A percentile compares a stretch with the other conserved stretches of the same genome.
Evolutionary conservation across 2,797 vertebrate genomes (phyloP).

Genomic region (Characodon lateralis): DNA sequence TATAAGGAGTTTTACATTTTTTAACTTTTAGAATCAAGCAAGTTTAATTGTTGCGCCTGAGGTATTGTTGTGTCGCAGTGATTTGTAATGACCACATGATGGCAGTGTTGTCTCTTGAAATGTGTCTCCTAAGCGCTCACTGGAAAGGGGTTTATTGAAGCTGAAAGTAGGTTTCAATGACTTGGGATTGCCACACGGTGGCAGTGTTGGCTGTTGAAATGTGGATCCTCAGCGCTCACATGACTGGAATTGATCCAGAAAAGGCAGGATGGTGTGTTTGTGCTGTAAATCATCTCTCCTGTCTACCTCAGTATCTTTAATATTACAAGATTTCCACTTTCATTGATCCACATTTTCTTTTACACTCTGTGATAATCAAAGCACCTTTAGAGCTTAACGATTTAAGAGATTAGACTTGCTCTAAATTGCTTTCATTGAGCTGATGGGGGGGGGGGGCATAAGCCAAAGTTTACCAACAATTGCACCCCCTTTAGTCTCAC

Average conservation of each 20-base stretch:
- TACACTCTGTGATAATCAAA: slow-evolving; percentile 48
- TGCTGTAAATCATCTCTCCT: background rate
- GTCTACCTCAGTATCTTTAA: background rate
- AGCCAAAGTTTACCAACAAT: background rate
- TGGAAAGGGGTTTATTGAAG: background rate
- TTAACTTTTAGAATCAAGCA: background rate
- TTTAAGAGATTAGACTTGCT: background rate
- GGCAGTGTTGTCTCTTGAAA: background rate
- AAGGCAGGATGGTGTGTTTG: background rate
- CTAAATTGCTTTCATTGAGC: background rate
- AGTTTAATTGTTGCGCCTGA: background rate
- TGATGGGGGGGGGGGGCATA: background rate
- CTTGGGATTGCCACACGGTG: slow-evolving; percentile 46
- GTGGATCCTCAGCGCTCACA: background rate
- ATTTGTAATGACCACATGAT: background rate
- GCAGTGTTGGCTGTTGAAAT: slow-evolving; percentile 27
- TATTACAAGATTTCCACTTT: background rate
- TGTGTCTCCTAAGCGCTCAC: background rate
- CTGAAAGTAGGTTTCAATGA: slow-evolving; percentile 11
- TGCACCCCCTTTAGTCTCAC: background rate
- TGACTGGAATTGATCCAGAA: background rate
- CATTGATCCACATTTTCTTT: background rate
- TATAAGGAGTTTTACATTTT: background rate
- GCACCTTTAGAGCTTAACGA: slow-evolving; percentile 36
- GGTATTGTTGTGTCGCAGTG: background rate